A percentile compares a stretch with the other conserved stretches of the same genome.
Evolutionary conservation across 2,113 vertebrate species (phyloP).

Genomic region (Serilophus lunatus): DNA sequence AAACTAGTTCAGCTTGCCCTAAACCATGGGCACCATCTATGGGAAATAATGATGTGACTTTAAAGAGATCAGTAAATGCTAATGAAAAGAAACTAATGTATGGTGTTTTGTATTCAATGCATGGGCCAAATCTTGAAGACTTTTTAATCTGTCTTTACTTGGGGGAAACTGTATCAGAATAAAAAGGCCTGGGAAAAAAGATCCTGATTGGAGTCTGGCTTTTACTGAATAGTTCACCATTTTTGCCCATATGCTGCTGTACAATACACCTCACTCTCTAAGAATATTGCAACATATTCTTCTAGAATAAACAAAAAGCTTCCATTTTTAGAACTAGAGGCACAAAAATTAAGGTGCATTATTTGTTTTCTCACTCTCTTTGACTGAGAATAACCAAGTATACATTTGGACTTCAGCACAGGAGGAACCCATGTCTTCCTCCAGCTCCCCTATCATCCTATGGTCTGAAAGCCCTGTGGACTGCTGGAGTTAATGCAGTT

Average conservation of each 20-base stretch:
- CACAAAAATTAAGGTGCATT: not conserved
- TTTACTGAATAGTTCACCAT: not conserved
- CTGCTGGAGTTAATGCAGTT: not conserved
- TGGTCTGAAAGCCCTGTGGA: not conserved
- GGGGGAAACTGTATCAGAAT: not conserved
- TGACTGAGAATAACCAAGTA: not conserved
- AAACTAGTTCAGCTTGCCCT: not conserved
- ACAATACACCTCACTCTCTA: not conserved
- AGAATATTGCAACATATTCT: conserved; percentile 19
- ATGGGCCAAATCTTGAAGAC: not conserved
- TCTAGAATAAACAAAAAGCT: conserved; percentile 21
- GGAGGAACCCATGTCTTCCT: not conserved
- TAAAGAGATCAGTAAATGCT: not conserved
- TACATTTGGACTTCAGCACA: not conserved
- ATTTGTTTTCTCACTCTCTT: not conserved
- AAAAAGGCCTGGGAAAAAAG: not conserved
- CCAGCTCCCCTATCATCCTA: not conserved
- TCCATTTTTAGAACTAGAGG: not conserved
- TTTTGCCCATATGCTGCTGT: not conserved
- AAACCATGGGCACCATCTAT: not conserved
- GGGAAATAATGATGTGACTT: not conserved
- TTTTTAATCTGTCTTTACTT: not conserved
- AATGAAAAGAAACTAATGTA: not conserved
- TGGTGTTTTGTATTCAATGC: not conserved
- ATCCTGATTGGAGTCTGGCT: not conserved